Percentiles rank a stretch among this genome's conserved stretches.
These are phyloP conservation scores for Acheta domesticus DNA, from an alignment of 2,888 invertebrate genomes.

Conservation along the genomic window DNA sequence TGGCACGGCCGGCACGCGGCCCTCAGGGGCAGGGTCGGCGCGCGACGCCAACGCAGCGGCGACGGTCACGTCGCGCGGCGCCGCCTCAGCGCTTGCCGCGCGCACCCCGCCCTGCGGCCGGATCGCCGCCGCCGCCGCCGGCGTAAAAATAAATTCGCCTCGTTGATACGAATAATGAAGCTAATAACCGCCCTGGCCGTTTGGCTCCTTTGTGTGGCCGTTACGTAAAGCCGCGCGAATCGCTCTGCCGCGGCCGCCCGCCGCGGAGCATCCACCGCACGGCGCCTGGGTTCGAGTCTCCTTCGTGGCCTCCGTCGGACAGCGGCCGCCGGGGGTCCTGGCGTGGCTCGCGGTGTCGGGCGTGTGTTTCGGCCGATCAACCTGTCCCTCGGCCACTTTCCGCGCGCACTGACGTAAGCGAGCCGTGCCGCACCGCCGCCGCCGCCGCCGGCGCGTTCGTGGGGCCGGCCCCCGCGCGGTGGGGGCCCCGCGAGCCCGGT, in stretches of 20 bases:
- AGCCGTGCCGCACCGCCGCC: neutral
- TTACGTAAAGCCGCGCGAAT: neutral
- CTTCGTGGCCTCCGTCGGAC: too few relatives aligned
- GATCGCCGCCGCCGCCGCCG: too few relatives aligned
- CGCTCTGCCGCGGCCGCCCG: neutral
- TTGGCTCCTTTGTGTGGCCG: neutral
- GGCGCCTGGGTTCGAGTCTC: too few relatives aligned
- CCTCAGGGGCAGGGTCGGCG: neutral
- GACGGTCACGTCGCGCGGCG: neutral
- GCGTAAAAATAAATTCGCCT: neutral
- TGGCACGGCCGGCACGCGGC: neutral
- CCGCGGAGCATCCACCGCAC: neutral
- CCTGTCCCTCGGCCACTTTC: neutral
- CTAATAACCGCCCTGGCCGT: conserved; percentile 2
- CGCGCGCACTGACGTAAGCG: neutral
- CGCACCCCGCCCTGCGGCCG: neutral
- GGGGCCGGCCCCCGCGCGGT: neutral
- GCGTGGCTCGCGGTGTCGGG: too few relatives aligned
- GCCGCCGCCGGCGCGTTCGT: too few relatives aligned
- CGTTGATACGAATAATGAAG: conserved; percentile 2
- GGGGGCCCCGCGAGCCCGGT: neutral
- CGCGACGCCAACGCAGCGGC: neutral
- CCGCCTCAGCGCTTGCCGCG: neutral
- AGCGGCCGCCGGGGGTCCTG: too few relatives aligned
- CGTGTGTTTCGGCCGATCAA: neutral